Percentiles rank a stretch among this genome's conserved stretches.
Evolutionary conservation across 2,888 invertebrate species (phyloP).

Genomic region (Abrostola triplasia): DNA sequence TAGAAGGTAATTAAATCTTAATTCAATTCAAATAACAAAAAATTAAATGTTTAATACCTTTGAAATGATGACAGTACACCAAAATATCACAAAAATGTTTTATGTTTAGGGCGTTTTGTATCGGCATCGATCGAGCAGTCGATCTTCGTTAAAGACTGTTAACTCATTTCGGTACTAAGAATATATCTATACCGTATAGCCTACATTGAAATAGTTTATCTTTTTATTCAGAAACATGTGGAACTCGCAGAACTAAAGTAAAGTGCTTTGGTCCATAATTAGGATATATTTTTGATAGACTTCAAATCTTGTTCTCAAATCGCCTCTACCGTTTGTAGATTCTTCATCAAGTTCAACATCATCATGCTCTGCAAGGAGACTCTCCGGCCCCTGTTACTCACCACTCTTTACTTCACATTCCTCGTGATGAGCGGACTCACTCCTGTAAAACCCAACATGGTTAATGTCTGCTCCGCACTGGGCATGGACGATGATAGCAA

Average conservation of each 20-base stretch:
- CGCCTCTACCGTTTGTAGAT: slow-evolving; percentile 59
- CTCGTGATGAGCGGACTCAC: slow-evolving; percentile 84
- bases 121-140: no score
- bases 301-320: background rate
- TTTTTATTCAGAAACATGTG: no score
- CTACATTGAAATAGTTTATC: no score
- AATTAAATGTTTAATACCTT: no score
- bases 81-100: no score
- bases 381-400: slow-evolving; percentile 80
- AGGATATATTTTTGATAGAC: background rate
- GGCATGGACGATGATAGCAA: slow-evolving; percentile 80
- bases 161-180: no score
- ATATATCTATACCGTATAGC: no score
- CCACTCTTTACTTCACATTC: slow-evolving; percentile 85
- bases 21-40: no score
- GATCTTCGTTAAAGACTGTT: no score
- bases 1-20: slow-evolving; percentile 65
- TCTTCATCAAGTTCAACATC: slow-evolving; percentile 71
- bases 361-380: slow-evolving; percentile 86
- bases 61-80: background rate
- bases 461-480: slow-evolving; percentile 84
- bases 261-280: no score
- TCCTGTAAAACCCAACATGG: slow-evolving; percentile 86
- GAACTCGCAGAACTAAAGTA: no score
- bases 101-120: no score